phyloP scores from a whole-genome alignment of 2,888 invertebrate genomes.

The Rhamphomyia laevipes region DNA sequence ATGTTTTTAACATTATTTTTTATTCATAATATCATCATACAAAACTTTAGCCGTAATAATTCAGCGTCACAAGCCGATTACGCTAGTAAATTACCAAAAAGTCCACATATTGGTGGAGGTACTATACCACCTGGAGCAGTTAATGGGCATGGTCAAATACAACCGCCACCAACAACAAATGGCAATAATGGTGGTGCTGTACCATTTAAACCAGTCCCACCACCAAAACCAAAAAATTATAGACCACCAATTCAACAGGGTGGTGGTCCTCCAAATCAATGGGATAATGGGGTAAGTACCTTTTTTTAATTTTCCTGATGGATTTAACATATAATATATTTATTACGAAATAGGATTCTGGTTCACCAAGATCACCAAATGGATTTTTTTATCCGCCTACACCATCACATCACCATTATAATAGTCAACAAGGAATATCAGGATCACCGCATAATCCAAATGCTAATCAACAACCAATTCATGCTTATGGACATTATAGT shows the following conservation, averaged over 20 bases:
- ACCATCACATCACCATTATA: constrained; percentile 35
- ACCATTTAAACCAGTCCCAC: constrained; percentile 78
- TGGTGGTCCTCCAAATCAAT: constrained; percentile 21
- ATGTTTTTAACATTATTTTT: constrained; percentile 11
- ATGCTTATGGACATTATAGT: constrained; percentile 19
- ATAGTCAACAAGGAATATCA: constrained; percentile 24
- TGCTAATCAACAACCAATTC: constrained; percentile 20
- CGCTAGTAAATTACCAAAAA: constrained; percentile 36
- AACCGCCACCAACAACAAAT: constrained; percentile 27
- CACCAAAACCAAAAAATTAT: constrained; percentile 88
- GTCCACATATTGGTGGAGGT: constrained; percentile 23
- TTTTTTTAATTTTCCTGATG: too few relatives aligned
- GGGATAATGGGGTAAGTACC: constrained; percentile 42
- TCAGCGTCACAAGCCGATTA: constrained; percentile 51
- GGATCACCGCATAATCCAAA: constrained; percentile 23
- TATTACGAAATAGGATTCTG: constrained; percentile 26
- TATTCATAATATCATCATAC: constrained; percentile 11
- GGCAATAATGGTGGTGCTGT: constrained; percentile 27
- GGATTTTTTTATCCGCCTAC: constrained; percentile 38
- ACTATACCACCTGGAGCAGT: constrained; percentile 29
- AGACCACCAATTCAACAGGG: constrained; percentile 53
- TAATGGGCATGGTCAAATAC: constrained; percentile 17
- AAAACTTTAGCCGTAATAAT: constrained; percentile 41
- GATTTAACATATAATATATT: not conserved
- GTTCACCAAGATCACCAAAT: constrained; percentile 36